Evolutionary conservation across 1,140 invertebrate genomes (phyloP).

Genomic region (Cotesia chilonis): DNA sequence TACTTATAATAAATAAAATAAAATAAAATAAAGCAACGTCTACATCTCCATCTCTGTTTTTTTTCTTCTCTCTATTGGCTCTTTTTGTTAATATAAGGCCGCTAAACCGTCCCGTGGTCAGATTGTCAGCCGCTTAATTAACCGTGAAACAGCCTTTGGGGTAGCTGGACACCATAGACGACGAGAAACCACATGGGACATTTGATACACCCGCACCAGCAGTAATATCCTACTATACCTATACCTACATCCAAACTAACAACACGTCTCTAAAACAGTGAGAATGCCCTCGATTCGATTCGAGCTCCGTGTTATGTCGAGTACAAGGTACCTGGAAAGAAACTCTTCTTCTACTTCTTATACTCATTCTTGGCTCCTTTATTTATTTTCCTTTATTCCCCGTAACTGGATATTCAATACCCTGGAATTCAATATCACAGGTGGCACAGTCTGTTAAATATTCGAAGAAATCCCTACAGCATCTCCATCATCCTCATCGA

Average conservation of each 20-base stretch:
- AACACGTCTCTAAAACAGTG: constrained; percentile 33
- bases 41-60: neutral
- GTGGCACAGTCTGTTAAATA: constrained; percentile 43
- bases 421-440: constrained; percentile 64
- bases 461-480: no score
- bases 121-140: constrained; percentile 66
- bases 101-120: constrained; percentile 64
- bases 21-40: no score
- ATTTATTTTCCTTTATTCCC: constrained; percentile 11
- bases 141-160: constrained; percentile 65
- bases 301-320: neutral
- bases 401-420: constrained; percentile 55
- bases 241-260: constrained; percentile 28
- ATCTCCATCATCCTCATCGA: constrained; percentile 29
- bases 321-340: constrained; percentile 34
- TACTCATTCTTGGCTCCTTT: no score
- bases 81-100: constrained; percentile 33
- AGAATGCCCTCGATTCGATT: constrained; percentile 14
- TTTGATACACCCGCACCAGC: constrained; percentile 63
- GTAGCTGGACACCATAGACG: constrained; percentile 60
- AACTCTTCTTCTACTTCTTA: constrained; percentile 17
- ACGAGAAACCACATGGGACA: constrained; percentile 52
- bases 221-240: constrained; percentile 25
- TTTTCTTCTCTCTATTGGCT: constrained; percentile 7
- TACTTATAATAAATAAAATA: no score